A percentile compares a stretch with the other conserved stretches of the same genome.
These are phyloP conservation scores for Diadema setosum DNA, from an alignment of 35 echinoderm and acorn worm species.

Conservation along the genomic window DNA sequence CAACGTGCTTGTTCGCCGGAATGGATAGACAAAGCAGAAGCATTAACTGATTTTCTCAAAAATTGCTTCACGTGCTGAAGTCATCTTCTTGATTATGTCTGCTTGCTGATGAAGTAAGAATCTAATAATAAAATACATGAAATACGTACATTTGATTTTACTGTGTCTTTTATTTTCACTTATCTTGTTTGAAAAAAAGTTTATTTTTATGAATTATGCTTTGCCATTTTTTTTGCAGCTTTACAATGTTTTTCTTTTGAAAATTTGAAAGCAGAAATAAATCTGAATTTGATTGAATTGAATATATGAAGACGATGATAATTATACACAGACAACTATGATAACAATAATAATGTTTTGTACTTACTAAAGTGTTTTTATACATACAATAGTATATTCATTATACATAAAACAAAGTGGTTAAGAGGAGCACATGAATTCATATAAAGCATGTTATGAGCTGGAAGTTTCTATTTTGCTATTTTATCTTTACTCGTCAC, in stretches of 20 bases:
- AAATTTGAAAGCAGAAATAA: no score
- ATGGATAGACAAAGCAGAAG: neutral
- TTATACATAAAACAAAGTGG: neutral
- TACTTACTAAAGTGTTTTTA: neutral
- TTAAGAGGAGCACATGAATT: no score
- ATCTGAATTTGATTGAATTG: no score
- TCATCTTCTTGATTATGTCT: neutral
- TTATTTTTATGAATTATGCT: no score
- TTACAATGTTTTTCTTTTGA: no score
- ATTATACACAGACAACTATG: neutral
- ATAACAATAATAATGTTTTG: neutral
- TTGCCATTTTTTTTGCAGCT: no score
- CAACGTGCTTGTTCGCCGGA: neutral
- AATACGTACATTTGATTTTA: no score
- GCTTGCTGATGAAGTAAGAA: neutral
- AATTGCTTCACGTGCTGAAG: neutral
- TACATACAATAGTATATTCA: neutral
- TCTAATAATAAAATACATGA: neutral
- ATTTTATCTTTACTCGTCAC: no score
- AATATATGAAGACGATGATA: neutral
- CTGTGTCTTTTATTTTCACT: no score
- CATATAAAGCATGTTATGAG: no score
- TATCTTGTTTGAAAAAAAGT: no score
- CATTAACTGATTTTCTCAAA: neutral
- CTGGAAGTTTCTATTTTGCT: no score